Evolutionary conservation across 2,113 vertebrate genomes (phyloP).

Genomic region (Rattus rattus): DNA sequence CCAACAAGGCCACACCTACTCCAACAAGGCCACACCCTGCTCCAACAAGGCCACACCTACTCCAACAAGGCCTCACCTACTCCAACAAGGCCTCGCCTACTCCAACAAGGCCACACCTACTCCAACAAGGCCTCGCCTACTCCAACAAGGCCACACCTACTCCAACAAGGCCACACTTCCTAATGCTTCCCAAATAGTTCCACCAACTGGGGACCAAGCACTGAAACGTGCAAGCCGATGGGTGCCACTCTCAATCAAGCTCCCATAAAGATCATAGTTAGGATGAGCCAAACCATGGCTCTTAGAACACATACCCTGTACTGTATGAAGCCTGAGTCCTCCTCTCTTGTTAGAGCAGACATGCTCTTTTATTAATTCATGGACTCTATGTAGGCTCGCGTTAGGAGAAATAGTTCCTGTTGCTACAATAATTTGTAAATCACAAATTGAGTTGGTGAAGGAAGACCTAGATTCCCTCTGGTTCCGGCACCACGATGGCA

Average conservation of each 20-base stretch:
- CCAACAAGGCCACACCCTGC: too few relatives aligned
- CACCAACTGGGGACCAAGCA: not conserved
- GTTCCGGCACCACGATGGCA: not conserved
- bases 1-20: not conserved
- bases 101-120: too few relatives aligned
- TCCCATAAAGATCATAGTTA: not conserved
- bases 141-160: too few relatives aligned
- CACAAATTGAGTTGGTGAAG: not conserved
- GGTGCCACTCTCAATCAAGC: too few relatives aligned
- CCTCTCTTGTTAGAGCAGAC: too few relatives aligned
- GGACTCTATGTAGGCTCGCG: not conserved
- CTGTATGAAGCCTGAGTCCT: not conserved
- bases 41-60: too few relatives aligned
- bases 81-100: too few relatives aligned
- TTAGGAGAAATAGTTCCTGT: conserved; percentile 48
- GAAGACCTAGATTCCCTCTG: not conserved
- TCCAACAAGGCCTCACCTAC: too few relatives aligned
- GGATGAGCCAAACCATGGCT: not conserved
- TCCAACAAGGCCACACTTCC: not conserved
- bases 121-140: too few relatives aligned
- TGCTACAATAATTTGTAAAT: not conserved
- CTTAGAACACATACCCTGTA: not conserved
- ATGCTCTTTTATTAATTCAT: not conserved
- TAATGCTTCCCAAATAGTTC: not conserved
- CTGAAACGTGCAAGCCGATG: not conserved